These are phyloP conservation scores for Lycaena phlaeas DNA, from an alignment of 2,888 invertebrate species.

Conservation along the genomic window DNA sequence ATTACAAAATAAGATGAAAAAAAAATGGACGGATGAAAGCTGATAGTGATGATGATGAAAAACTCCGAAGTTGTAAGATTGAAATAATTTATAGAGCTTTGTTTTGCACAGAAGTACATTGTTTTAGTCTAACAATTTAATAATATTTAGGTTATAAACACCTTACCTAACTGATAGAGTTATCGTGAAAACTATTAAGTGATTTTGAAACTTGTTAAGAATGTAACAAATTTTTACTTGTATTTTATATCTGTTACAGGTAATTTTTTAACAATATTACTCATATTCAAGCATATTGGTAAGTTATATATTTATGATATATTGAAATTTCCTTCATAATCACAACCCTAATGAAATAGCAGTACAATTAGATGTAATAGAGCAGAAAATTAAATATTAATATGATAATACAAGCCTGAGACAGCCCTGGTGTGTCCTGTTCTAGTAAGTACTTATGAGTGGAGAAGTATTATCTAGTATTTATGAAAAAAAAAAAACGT, in stretches of 20 bases:
- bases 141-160: no score
- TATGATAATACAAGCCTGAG: background rate
- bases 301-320: background rate
- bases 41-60: no score
- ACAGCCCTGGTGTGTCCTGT: background rate
- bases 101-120: no score
- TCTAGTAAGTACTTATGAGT: background rate
- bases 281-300: background rate
- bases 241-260: background rate
- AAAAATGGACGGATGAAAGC: no score
- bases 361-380: background rate
- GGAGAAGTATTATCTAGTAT: background rate
- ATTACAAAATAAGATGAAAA: no score
- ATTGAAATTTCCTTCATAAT: background rate
- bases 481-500: no score
- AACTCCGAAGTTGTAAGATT: no score
- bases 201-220: background rate
- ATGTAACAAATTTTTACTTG: background rate
- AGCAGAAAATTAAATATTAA: constrained; percentile 1
- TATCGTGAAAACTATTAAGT: no score
- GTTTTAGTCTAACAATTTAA: no score
- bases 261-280: background rate
- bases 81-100: no score
- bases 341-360: background rate
- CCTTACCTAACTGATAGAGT: no score